A percentile compares a stretch with the other conserved stretches of the same genome.
phyloP scores from a whole-genome alignment of 1,140 invertebrate genomes.

The Eciton burchellii region DNA sequence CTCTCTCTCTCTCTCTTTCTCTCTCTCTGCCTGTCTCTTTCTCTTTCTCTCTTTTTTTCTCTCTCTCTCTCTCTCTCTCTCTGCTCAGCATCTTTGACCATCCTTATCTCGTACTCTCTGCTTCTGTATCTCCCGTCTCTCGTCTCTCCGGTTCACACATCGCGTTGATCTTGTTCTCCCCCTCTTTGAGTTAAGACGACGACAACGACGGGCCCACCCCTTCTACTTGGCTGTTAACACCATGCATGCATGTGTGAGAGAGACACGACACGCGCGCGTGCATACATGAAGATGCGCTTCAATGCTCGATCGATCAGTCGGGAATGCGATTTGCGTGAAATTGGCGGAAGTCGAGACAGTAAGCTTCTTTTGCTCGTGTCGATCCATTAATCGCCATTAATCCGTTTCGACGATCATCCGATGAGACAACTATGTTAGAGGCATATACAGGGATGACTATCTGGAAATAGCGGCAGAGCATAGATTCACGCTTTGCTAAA shows the following conservation, averaged over 20 bases:
- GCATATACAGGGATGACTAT: too few species aligned
- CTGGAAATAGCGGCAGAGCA: too few species aligned
- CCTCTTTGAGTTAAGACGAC: slow-evolving; percentile 51
- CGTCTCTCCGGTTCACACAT: slow-evolving; percentile 27
- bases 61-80: slow-evolving; percentile 45
- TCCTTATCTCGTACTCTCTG: slow-evolving; percentile 55
- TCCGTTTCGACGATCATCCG: not conserved
- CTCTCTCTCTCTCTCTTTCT: slow-evolving; percentile 42
- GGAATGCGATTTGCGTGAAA: slow-evolving; percentile 49
- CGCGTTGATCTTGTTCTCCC: slow-evolving; percentile 57
- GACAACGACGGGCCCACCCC: slow-evolving; percentile 62
- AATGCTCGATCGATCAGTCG: slow-evolving; percentile 49
- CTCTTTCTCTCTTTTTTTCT: slow-evolving; percentile 42
- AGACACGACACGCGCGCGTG: slow-evolving; percentile 21
- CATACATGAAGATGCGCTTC: slow-evolving; percentile 27
- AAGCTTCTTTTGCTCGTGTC: slow-evolving; percentile 43
- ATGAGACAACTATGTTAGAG: not conserved
- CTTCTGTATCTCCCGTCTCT: slow-evolving; percentile 44
- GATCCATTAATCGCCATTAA: slow-evolving; percentile 38
- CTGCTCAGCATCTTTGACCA: slow-evolving; percentile 31
- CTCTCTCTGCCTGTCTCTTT: slow-evolving; percentile 43
- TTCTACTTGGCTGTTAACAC: slow-evolving; percentile 69
- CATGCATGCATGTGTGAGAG: slow-evolving; percentile 37
- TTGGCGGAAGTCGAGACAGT: slow-evolving; percentile 44
- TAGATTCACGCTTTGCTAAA: too few species aligned